Evolutionary conservation across 2,113 vertebrate species (phyloP), one percentile per base, ranked within the genome.

Genomic region (Girardinichthys multiradiatus): DNA sequence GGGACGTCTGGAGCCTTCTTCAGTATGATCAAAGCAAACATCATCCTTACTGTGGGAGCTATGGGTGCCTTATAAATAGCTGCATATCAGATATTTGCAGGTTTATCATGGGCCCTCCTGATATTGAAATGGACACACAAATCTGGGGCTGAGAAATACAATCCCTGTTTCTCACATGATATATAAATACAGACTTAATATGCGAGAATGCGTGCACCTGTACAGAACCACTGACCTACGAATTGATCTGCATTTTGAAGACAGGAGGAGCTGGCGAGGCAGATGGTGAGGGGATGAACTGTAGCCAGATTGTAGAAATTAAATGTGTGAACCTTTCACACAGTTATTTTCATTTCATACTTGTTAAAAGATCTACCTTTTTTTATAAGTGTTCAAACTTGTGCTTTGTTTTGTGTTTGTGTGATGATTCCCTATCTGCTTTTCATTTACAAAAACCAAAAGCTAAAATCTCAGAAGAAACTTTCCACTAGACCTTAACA

Each of bases 221-320:
- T 48, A 30, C 10, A 10, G 15, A 42, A 67, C 48, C 42, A 28
- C 21, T 57, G 31, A 68, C 67, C 31, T 54, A 21, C 12, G 42
- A 17, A 21, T 60, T 8, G 27, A n/a, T 12, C 11, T 60, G 29
- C 35, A 30, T 42, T 60, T 57, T 21, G 21, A 17, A 30, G 17
- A 60, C 54, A 60, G 19, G 57, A 30, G 54, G 31, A 69, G 27
- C 31, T 28, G 31, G 35, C 0, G 19, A 21, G 39, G 68, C 68
- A 70, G 68, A 70, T 29, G 68, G 67, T 27, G 67, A 39, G 66
- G 13, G 11, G 51, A 58, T n/a, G 35, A 60, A 61, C 26, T 70
- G 35, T 45, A 70, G 35, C 26, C 68, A 30, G 57, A 70, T n/a
- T 42, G 68, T 39, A n/a, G 57, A 61, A 60, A 60, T 27, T 51